phyloP scores from a whole-genome alignment of 2,888 invertebrate genomes.

The Hesperia comma region DNA sequence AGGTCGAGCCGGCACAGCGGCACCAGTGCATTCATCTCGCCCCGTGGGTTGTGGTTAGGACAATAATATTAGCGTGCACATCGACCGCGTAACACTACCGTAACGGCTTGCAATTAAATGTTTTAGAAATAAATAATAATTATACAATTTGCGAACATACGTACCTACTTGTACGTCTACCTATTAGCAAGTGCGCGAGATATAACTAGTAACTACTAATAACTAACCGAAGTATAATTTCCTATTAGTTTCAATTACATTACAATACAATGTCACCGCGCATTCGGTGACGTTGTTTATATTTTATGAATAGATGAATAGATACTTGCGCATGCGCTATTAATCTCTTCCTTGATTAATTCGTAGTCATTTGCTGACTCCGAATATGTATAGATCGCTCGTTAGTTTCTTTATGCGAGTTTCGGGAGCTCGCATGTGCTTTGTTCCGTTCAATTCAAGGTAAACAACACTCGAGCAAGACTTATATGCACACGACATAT shows the following conservation, averaged over 20 bases:
- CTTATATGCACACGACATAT: constrained; percentile 25
- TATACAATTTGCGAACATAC: too few species aligned
- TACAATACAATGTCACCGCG: neutral
- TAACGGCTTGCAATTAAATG: neutral
- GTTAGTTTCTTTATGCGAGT: constrained; percentile 42
- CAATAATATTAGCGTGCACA: constrained; percentile 1
- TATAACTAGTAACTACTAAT: too few species aligned
- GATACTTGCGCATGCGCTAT: neutral
- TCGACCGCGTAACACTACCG: neutral
- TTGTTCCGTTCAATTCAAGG: constrained; percentile 59
- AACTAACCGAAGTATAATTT: too few species aligned
- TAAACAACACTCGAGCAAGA: constrained; percentile 46
- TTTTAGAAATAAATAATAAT: too few species aligned
- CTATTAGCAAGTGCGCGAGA: too few species aligned
- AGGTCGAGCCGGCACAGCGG: constrained; percentile 61
- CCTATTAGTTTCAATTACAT: too few species aligned
- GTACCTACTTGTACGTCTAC: too few species aligned
- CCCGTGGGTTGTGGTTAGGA: constrained; percentile 13
- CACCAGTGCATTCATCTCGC: constrained; percentile 74
- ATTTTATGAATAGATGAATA: neutral
- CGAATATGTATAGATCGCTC: constrained; percentile 45
- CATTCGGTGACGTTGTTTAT: neutral
- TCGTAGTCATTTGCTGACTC: constrained; percentile 15
- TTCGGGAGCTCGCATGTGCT: constrained; percentile 59
- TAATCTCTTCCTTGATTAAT: constrained; percentile 23